Conservation (phyloP, 2,797 vertebrate species). For the Rhinatrema bivittatum region DNA sequence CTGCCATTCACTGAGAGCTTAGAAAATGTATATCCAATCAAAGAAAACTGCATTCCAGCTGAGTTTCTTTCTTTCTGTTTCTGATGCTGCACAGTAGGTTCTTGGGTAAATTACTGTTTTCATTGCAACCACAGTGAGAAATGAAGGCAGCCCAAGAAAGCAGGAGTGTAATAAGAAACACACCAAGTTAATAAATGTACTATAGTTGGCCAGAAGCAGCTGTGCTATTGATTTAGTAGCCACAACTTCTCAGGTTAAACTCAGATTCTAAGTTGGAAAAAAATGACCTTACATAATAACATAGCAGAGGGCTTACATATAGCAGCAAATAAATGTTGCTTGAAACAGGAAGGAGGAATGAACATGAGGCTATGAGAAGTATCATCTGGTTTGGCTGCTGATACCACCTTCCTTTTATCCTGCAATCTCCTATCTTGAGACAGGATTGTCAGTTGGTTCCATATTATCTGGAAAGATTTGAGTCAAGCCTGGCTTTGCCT, state of each 20-base stretch:
- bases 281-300: no score
- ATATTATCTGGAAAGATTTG: no score
- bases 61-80: slow-evolving; percentile 2
- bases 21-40: background rate
- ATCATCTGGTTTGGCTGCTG: no score
- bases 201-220: background rate
- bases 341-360: background rate
- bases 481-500: no score
- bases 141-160: background rate
- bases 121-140: background rate
- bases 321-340: background rate
- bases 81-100: slow-evolving; percentile 3
- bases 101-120: slow-evolving; percentile 21
- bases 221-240: background rate
- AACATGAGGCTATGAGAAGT: no score
- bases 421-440: no score
- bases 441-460: no score
- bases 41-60: slow-evolving; percentile 5
- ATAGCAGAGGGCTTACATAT: background rate
- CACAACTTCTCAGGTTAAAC: background rate
- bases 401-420: no score
- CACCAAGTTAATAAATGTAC: no score
- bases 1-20: background rate
- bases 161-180: background rate
- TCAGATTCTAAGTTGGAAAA: background rate